Base-by-base conservation (phyloP, 2,888 invertebrate genomes). In the Volucella bombylans region DNA sequence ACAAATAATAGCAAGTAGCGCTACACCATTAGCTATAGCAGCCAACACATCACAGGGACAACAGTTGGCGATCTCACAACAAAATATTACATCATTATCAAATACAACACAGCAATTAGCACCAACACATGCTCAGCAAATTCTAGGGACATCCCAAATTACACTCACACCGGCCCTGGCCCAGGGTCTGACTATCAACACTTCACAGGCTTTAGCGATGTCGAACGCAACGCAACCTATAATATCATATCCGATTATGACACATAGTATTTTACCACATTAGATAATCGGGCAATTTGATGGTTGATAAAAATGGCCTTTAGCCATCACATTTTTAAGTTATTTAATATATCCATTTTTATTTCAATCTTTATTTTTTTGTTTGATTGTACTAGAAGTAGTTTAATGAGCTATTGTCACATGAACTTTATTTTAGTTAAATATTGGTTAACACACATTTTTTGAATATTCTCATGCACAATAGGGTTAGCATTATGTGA, bases 211-310 rank as follows among this genome's bases (percentile, higher is more conserved):
- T 38, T 91, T 94, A 14, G 93, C 94, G 4, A 93, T 94, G 92
- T 94, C 94, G 3, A 94, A 94, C 87, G 92, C 94, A 6, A 93
- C 93, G 0, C 94, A 94, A 72, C 93, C 94, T 2, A 92, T 94
- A 88, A 94, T 94, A 61, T 94, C 94, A 1, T 94, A 94, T 89
- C 94, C 95, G 1, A 94, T 95, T 59, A 94, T 94, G 93, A 94
- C 94, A 14, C 94, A 94, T 86, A 93, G 92, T 85, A 92, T 93
- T 76, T 86, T 91, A 15, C 90, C 89, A 8, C 89, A 89, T 62
- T 88, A 88, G 65, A 54, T 23, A 39, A 43, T 39, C 14, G 45
- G 39, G 50, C 49, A 6, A 41, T 72, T 72, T 31, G 1, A 14
- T 15, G 18, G 12, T 1, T 62, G 8, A 31, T 52, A 65, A n/a